Evolutionary conservation across 2,797 vertebrate species (phyloP).

Genomic region (Mormyrus proboscirostris): DNA sequence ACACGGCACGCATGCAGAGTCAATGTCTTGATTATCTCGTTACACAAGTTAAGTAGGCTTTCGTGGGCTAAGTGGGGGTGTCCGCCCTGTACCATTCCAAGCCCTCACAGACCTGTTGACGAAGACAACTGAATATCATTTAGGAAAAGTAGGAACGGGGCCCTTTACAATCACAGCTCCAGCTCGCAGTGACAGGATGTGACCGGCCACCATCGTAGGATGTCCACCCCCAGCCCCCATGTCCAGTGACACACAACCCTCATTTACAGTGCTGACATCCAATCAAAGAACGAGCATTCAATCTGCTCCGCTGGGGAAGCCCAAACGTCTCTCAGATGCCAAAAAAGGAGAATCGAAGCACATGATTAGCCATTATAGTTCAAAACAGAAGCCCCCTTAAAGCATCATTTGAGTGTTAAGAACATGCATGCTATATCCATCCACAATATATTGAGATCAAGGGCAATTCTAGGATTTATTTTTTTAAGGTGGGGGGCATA

Average conservation of each 20-base stretch:
- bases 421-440: background rate
- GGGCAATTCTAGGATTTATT: background rate
- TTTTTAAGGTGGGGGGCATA: background rate
- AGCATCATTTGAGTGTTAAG: background rate
- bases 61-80: slow-evolving; percentile 22
- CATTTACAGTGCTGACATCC: background rate
- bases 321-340: background rate
- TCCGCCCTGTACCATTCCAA: slow-evolving; percentile 16
- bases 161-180: slow-evolving; percentile 41
- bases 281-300: background rate
- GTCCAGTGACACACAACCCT: background rate
- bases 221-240: background rate
- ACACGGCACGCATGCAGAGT: background rate
- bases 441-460: background rate
- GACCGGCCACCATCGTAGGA: slow-evolving; percentile 24
- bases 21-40: slow-evolving; percentile 20
- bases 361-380: background rate
- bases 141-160: slow-evolving; percentile 34
- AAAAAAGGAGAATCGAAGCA: background rate
- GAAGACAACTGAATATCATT: slow-evolving; percentile 41
- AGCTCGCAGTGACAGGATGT: slow-evolving; percentile 34
- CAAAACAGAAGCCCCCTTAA: background rate
- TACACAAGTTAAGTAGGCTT: slow-evolving; percentile 15
- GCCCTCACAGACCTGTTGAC: slow-evolving; percentile 34
- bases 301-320: background rate